Conservation (phyloP, 2,113 vertebrate genomes). For the Pteruthius melanotis region DNA sequence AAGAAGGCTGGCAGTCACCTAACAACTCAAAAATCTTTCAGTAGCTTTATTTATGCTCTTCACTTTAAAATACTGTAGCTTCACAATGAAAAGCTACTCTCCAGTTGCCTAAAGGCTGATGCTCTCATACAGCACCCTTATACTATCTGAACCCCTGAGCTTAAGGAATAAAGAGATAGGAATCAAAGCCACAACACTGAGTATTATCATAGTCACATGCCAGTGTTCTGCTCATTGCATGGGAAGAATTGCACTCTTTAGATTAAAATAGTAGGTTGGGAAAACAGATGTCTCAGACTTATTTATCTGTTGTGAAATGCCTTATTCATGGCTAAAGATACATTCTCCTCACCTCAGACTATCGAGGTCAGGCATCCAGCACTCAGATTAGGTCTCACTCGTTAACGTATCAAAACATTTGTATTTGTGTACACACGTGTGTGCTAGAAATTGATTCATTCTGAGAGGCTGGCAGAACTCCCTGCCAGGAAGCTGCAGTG, state of each 20-base stretch:
- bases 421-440: fast-evolving
- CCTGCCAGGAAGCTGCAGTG: neutral
- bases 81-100: neutral
- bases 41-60: neutral
- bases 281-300: neutral
- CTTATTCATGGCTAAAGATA: neutral
- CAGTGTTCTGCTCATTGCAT: neutral
- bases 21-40: neutral
- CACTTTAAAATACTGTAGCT: neutral
- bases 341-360: neutral
- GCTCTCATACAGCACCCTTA: neutral
- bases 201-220: fast-evolving
- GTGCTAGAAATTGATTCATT: fast-evolving
- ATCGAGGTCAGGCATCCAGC: neutral
- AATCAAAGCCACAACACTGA: neutral
- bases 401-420: fast-evolving
- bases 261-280: neutral
- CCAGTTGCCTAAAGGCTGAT: neutral
- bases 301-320: neutral
- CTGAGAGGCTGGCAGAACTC: neutral
- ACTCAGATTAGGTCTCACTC: neutral
- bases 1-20: neutral
- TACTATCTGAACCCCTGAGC: neutral
- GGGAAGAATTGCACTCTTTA: neutral
- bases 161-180: neutral